Base-by-base conservation (phyloP, 2,797 vertebrate genomes). In the Benthosema pterotum region DNA sequence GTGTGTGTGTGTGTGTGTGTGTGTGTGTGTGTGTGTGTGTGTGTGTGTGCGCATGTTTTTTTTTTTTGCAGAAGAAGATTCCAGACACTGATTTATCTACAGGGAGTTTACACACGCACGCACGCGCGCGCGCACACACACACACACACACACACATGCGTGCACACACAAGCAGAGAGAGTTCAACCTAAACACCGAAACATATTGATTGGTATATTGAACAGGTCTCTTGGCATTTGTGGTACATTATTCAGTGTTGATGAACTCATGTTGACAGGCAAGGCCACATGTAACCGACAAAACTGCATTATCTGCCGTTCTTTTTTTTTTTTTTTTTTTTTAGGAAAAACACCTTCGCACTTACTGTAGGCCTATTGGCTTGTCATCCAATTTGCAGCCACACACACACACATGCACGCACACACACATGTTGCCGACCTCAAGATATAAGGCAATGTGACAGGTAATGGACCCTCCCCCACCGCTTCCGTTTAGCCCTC, bases 191-290 rank as follows among this genome's bases (percentile, higher is more conserved):
- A 73, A 79, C 64, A 73, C 51, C 54, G 66, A 71, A 77, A 79
- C 69, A 74, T 73, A 77, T 74, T 49, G 66, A 76, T 81, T 46
- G 46, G 32, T 77, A 68, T 80, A 68, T 80, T 58, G 74, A 75
- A 62, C 50, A 14, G 11, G 57, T 67, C 52, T 25, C 51, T 60
- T 72, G 49, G 68, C 68, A 61, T 72, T 63, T 47, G 43, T 12
- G 7, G 28, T 84, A 61, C 78, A 83, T 84, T 72, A 83, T 85
- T 83, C 67, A 83, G 78, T 76, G 70, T 69, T n/a, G 74, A 65
- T 79, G 73, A 61, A 76, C 57, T 79, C 49, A 1, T 69, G 70
- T 51, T 52, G 77, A 73, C 15, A 3, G n/a, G n/a, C 49, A 46
- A 57, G 61, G 52, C 52, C 38, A 19, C 32, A 50, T 38, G 32